These are phyloP conservation scores for Siniperca scherzeri DNA, from an alignment of 2,797 vertebrate genomes.

Conservation along the genomic window DNA sequence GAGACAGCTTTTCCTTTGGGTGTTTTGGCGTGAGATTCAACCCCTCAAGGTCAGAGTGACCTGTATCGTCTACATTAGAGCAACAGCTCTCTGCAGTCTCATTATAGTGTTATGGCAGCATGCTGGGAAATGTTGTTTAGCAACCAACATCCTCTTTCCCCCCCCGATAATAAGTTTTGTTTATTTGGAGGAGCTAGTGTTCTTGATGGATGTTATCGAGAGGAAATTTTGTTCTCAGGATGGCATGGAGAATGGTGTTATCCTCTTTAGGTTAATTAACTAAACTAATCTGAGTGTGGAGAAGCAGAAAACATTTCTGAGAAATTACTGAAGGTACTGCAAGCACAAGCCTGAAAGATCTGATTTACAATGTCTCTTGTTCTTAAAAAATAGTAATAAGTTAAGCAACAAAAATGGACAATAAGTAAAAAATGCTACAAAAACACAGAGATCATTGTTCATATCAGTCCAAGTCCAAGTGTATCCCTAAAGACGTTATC, in stretches of 20 bases:
- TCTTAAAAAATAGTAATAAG: not conserved
- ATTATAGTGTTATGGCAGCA: constrained; percentile 68
- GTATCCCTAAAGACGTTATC: not conserved
- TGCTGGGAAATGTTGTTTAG: constrained; percentile 78
- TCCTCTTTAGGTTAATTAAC: constrained; percentile 53
- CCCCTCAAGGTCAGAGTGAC: constrained; percentile 62
- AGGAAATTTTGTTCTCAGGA: constrained; percentile 62
- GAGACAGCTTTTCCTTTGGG: constrained; percentile 14
- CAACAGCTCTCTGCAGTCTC: constrained; percentile 77
- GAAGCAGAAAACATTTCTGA: constrained; percentile 31
- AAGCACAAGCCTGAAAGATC: not conserved
- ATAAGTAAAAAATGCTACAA: not conserved
- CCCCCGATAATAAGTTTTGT: constrained; percentile 85
- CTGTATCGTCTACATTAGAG: constrained; percentile 79
- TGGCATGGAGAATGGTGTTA: constrained; percentile 12
- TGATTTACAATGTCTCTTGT: not conserved
- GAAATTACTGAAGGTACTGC: constrained; percentile 10
- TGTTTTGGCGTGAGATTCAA: constrained; percentile 54
- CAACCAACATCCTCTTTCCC: constrained; percentile 84
- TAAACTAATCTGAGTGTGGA: not conserved
- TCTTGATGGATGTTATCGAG: constrained; percentile 82
- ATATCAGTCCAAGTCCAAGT: not conserved
- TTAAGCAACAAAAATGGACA: not conserved
- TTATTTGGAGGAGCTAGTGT: constrained; percentile 84
- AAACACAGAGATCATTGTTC: not conserved